Base-by-base conservation (phyloP, 2,888 invertebrate species). In the Volucella zonaria region DNA sequence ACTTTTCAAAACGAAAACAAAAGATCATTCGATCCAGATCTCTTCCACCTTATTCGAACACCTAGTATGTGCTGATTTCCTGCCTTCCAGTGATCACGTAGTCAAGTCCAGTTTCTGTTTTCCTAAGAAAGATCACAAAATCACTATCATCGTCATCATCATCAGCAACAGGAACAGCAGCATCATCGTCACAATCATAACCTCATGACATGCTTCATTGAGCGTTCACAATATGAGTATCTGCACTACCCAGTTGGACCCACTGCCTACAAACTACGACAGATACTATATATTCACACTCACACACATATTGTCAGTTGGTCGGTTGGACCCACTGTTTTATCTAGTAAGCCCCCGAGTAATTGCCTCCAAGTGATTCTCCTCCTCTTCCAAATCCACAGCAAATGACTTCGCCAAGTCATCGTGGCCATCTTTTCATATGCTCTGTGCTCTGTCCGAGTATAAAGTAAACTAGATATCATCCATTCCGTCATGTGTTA, bases 161-260 rank as follows among this genome's bases (percentile, higher is more conserved):
- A 23, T 2, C 18, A 31, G 6, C 31, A 31, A 31, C 31, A 31
- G 31, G 31, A 31, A 31, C 31, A 31, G 31, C 31, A 31, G 6
- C 31, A 31, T 70, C 74, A 75, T 79, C 80, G 31, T 67, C 47
- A 43, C 71, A 83, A 83, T 80, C 80, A 80, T 81, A 76, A 77
- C 68, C 76, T 68, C 73, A 85, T 85, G 67, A 73, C 68, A 85
- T 77, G 81, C 76, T 81, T 85, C 81, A 85, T 73, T 85, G 85
- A 81, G 56, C 71, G 43, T 42, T 51, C 51, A 78, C 73, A 73
- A 78, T 67, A 59, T 45, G 40, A 61, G 23, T 23, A 23, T 23
- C 18, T 23, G 2, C 18, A 2, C 18, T 23, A 54, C 52, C 62
- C 56, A 18, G 61, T 8, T 31, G 14, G 14, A 11, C 18, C 40